These are phyloP conservation scores for Drosophila kanapiae DNA, from an alignment of 1,140 invertebrate genomes.

Conservation along the genomic window DNA sequence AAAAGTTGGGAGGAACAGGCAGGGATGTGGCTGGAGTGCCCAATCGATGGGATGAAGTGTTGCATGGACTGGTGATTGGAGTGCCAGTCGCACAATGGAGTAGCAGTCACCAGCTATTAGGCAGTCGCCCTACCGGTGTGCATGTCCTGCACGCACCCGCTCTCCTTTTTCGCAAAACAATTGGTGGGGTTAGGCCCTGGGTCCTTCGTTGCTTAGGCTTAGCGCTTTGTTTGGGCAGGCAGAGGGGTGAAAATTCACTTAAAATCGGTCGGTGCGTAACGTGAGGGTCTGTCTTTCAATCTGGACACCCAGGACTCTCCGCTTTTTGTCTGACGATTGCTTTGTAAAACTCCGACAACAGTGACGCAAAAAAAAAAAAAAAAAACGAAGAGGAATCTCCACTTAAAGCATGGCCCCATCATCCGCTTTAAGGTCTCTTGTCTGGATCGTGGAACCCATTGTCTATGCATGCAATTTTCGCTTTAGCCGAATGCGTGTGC, in stretches of 20 bases:
- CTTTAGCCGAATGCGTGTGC: slow-evolving; percentile 47
- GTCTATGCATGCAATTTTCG: slow-evolving; percentile 61
- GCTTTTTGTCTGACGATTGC: slow-evolving; percentile 39
- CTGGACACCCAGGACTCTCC: slow-evolving; percentile 12
- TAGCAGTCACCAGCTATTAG: slow-evolving; percentile 59
- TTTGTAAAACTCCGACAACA: slow-evolving; percentile 48
- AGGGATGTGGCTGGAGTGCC: not conserved
- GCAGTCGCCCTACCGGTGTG: slow-evolving; percentile 16
- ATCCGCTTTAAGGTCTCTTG: slow-evolving; percentile 32
- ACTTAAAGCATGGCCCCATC: slow-evolving; percentile 22
- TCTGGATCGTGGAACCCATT: slow-evolving; percentile 14
- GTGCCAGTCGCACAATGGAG: slow-evolving; percentile 54
- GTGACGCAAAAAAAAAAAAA: slow-evolving; percentile 17
- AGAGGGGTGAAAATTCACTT: slow-evolving; percentile 70
- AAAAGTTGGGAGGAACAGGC: not conserved
- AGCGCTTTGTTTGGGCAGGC: slow-evolving; percentile 57
- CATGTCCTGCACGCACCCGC: slow-evolving; percentile 15
- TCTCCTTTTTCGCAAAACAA: slow-evolving; percentile 21
- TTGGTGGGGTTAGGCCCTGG: slow-evolving; percentile 16
- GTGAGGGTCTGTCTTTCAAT: slow-evolving; percentile 18
- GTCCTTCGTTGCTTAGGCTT: slow-evolving; percentile 24
- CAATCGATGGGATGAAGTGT: slow-evolving; percentile 51
- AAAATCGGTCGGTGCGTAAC: slow-evolving; percentile 43
- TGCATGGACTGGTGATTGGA: slow-evolving; percentile 66
- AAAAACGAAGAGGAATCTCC: not conserved